A percentile compares a stretch with the other conserved stretches of the same genome.
These are phyloP conservation scores for Cyphomyrmex costatus DNA, from an alignment of 1,140 invertebrate species.

Conservation along the genomic window DNA sequence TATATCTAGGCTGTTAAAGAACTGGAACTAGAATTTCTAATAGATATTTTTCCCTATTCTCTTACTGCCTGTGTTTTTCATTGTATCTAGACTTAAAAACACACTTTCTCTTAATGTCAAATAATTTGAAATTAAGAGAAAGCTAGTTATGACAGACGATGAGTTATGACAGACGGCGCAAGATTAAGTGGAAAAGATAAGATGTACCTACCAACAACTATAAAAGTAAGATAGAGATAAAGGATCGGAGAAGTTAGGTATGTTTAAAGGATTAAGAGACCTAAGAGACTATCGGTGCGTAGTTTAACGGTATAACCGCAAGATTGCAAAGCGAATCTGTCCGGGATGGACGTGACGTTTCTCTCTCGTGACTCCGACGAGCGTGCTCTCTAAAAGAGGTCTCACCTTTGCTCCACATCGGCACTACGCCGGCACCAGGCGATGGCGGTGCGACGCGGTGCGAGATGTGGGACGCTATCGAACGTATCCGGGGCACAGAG, in stretches of 20 bases:
- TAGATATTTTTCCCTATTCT: no score
- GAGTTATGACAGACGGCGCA: no score
- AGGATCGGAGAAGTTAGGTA: not conserved
- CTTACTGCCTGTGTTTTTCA: no score
- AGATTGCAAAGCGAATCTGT: slow-evolving; percentile 38
- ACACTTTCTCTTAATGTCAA: no score
- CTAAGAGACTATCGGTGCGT: slow-evolving; percentile 63
- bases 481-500: slow-evolving; percentile 79
- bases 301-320: slow-evolving; percentile 70
- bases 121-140: no score
- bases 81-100: no score
- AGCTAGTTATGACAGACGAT: no score
- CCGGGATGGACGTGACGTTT: slow-evolving; percentile 41
- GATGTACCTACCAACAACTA: no score
- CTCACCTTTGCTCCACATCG: slow-evolving; percentile 80
- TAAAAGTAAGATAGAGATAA: no score
- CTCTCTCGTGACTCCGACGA: slow-evolving; percentile 63
- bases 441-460: slow-evolving; percentile 60
- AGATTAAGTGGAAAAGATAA: no score
- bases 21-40: no score
- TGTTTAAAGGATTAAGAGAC: slow-evolving; percentile 1
- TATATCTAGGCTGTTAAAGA: no score
- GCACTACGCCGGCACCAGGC: slow-evolving; percentile 43
- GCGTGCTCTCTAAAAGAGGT: slow-evolving; percentile 76
- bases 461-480: slow-evolving; percentile 75